Evolutionary conservation across 2,113 vertebrate genomes (phyloP), one percentile per base, ranked within the genome.

Genomic region (Xenus cinereus): DNA sequence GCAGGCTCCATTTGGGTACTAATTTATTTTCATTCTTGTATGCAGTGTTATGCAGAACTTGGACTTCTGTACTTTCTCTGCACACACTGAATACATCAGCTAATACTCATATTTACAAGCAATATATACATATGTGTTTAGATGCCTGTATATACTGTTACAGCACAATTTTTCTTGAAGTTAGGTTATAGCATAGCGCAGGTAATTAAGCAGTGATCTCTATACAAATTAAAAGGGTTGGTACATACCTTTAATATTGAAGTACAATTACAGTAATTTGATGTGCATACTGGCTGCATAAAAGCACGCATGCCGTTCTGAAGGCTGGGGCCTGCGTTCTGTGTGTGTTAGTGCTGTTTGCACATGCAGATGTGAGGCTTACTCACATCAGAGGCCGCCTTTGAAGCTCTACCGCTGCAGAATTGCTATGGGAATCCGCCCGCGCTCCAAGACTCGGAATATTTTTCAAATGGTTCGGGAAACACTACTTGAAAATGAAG

Each of bases 231-330:
- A 87, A 87, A 92, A 96, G 84, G 77, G 84, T 17, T 85, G 90
- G 84, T 41, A 48, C 77, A 30, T 43, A 48, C 77, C 43, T 93
- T 93, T 84, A 77, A 89, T 93, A 84, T 81, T 72, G 79, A 68
- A 77, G 68, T 37, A 75, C 88, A 94, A 96, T 95, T 93, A 95
- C 73, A 80, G 86, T 91, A 96, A 95, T 95, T 95, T 87, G 45
- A 80, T 66, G 91, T 71, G 80, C 90, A 54, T 54, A 85, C 50
- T 46, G 71, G 69, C 74, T 93, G 83, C 89, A 59, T 59, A 90
- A 90, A 79, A 90, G 84, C 67, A 19, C 3, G 6, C 59, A 72
- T 62, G 41, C 46, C 62, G 66, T 45, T 81, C 82, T 59, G 86
- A 43, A 67, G 68, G 68, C 62, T 15, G 7, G 35, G 53, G 92